These are phyloP conservation scores for Callospermophilus lateralis DNA, from an alignment of 2,113 vertebrate genomes.

Conservation along the genomic window DNA sequence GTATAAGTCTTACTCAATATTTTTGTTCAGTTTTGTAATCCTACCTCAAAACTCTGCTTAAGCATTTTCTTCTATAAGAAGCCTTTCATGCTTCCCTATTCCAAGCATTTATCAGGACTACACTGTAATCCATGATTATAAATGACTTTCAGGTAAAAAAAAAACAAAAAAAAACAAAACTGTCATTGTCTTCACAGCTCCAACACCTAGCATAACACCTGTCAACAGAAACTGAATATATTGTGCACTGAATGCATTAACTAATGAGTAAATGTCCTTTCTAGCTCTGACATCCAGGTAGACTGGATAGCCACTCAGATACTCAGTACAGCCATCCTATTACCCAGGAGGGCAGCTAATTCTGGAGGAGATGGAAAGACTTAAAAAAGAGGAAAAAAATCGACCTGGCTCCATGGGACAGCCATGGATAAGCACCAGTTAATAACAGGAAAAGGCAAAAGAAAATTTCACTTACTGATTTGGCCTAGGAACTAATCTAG, in stretches of 20 bases:
- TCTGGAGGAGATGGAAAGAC: neutral
- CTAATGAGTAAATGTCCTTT: slow-evolving; percentile 3
- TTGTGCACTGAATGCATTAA: neutral
- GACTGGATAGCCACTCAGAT: neutral
- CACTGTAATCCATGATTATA: neutral
- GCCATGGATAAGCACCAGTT: neutral
- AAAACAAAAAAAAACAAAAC: no score
- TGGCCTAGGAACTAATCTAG: neutral
- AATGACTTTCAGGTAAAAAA: neutral
- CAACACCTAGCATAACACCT: neutral
- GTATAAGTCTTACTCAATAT: neutral
- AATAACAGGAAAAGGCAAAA: neutral
- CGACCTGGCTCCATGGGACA: neutral
- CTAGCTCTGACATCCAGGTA: neutral
- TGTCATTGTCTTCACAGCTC: neutral
- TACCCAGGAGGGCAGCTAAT: neutral
- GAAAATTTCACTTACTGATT: neutral
- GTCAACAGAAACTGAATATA: neutral
- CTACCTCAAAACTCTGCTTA: neutral
- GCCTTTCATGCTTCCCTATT: neutral
- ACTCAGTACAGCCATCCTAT: neutral
- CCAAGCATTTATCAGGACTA: neutral
- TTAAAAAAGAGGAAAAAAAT: neutral
- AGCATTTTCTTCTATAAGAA: slow-evolving; percentile 18
- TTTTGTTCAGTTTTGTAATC: neutral